Conservation (phyloP, 2,888 invertebrate genomes). For the Bembecia ichneumoniformis region DNA sequence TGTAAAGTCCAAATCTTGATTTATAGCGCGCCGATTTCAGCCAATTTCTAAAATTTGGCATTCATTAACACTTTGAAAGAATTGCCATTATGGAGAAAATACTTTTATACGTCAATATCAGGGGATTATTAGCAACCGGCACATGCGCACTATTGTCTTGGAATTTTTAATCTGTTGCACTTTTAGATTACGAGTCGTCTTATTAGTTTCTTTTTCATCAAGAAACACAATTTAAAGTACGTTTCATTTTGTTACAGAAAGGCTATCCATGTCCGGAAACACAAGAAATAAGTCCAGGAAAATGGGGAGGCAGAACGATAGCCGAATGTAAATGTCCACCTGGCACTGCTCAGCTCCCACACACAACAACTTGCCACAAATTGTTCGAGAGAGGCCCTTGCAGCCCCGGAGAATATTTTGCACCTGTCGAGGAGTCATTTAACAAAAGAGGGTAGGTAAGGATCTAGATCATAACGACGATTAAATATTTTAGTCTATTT, state of each 20-base stretch:
- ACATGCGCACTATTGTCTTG: no score
- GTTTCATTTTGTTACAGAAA: constrained; percentile 40
- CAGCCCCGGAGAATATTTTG: constrained; percentile 80
- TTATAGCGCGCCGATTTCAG: no score
- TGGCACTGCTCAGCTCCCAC: constrained; percentile 79
- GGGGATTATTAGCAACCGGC: no score
- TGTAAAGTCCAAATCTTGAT: no score
- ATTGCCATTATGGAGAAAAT: no score
- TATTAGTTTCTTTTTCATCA: no score
- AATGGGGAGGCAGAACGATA: constrained; percentile 68
- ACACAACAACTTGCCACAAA: constrained; percentile 79
- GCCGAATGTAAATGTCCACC: constrained; percentile 90
- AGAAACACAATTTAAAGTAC: no score
- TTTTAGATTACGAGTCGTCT: no score
- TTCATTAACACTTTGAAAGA: no score
- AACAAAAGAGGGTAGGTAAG: constrained; percentile 70
- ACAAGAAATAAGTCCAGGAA: constrained; percentile 82
- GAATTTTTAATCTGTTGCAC: no score
- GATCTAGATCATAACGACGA: constrained; percentile 22
- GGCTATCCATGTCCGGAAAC: constrained; percentile 88
- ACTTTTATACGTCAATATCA: no score
- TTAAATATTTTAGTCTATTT: neutral
- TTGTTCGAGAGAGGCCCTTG: constrained; percentile 85
- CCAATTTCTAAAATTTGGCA: no score
- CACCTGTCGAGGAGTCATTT: constrained; percentile 74